Conservation (phyloP, 1,140 invertebrate species). For the Lepeophtheirus salmonis region DNA sequence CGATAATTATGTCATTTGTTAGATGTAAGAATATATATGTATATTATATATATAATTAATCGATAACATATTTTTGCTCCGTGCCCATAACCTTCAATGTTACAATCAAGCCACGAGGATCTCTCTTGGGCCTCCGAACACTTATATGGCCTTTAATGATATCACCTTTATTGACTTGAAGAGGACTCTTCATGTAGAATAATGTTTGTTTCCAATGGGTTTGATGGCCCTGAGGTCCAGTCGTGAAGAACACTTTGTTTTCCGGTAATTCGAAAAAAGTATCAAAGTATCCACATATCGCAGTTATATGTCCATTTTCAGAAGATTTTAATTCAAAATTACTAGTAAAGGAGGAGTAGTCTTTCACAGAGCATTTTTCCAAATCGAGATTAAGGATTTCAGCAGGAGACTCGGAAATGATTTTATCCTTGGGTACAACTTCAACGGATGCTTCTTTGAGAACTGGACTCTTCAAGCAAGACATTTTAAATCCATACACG, state of each 20-base stretch:
- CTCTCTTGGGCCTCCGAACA: constrained; percentile 10
- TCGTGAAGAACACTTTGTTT: constrained; percentile 43
- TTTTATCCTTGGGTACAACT: constrained; percentile 48
- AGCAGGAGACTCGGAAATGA: constrained; percentile 47
- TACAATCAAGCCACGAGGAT: constrained; percentile 16
- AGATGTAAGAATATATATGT: constrained; percentile 6
- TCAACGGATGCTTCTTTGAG: constrained; percentile 75
- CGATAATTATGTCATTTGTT: constrained; percentile 11
- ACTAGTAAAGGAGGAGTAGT: constrained; percentile 52
- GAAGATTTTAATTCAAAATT: constrained; percentile 49
- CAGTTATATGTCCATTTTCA: constrained; percentile 39
- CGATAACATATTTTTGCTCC: neutral
- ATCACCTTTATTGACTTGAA: constrained; percentile 44
- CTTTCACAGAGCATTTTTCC: constrained; percentile 53
- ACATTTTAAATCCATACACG: constrained; percentile 96
- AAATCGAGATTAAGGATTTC: constrained; percentile 53
- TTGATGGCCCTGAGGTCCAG: constrained; percentile 45
- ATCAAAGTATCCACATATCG: constrained; percentile 82
- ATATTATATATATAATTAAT: constrained; percentile 1
- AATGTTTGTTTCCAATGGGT: constrained; percentile 98
- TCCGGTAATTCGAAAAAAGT: constrained; percentile 50
- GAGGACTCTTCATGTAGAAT: constrained; percentile 61
- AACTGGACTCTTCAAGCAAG: constrained; percentile 68
- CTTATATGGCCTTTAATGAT: neutral
- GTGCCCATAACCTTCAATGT: neutral